Base-by-base conservation (phyloP, 2,797 vertebrate species). In the Bucorvus abyssinicus region DNA sequence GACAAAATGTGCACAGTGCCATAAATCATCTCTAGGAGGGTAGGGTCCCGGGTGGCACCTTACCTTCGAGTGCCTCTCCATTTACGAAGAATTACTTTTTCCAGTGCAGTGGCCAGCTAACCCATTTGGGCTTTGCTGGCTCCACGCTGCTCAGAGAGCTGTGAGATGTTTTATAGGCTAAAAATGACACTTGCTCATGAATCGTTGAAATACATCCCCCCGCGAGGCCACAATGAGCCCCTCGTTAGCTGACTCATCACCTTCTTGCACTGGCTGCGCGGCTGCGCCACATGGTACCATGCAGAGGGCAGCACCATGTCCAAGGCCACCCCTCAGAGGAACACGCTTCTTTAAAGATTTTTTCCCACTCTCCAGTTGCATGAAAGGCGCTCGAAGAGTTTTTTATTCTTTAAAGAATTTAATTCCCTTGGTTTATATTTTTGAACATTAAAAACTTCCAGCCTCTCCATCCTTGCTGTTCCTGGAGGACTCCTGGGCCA, bases 11-110 rank as follows among this genome's bases (percentile, higher is more conserved):
- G 24, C 71, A 55, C 13, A 73, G 93, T 68, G 68, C 93, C 92
- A 92, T 96, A 92, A 96, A 97, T 96, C 78, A 92, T 34, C 84
- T 82, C 68, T 69, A 91, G 96, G 93, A 96, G 87, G 93, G 88
- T 91, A 96, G 75, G 69, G 64, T 90, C 94, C 91, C 63, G 0
- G 65, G 85, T 81, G 87, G 79, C 91, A 94, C 94, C 96, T 97
- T 96, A 90, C 81, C 91, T 97, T 96, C 79, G 42, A 96, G 93
- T 96, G 95, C 95, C 79, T 97, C 87, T 95, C 92, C 96, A 80
- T 95, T 96, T 93, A 73, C n/a, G 50, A 91, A 94, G 94, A 97
- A 97, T 96, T 83, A 90, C 88, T 97, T 95, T 93, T 95, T 88
- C 70, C 80, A 84, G 92, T 61, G 63, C 64, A 49, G 91, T 73